A percentile compares a stretch with the other conserved stretches of the same genome.
Conservation (phyloP, 2,113 vertebrate species). For the Chloropsis cyanopogon region DNA sequence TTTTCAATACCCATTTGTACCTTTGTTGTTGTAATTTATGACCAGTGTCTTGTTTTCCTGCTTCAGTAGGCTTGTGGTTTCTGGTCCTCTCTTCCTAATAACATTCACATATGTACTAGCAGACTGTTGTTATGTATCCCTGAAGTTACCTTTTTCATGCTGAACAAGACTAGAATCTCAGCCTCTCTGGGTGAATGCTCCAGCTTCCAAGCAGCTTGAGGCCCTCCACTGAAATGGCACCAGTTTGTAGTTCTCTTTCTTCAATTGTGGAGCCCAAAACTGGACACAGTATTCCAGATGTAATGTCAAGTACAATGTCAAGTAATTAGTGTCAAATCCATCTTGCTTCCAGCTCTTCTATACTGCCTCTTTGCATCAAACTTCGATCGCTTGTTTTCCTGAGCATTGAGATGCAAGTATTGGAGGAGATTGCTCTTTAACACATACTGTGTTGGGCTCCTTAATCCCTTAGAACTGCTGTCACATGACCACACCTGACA, state of each 20-base stretch:
- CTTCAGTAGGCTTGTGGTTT: neutral
- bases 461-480: neutral
- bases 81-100: neutral
- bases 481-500: neutral
- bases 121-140: neutral
- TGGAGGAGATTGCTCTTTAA: neutral
- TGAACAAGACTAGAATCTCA: neutral
- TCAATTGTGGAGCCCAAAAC: neutral
- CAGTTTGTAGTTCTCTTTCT: neutral
- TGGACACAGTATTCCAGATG: neutral
- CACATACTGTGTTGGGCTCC: neutral
- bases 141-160: neutral
- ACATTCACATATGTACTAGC: rapidly evolving
- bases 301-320: neutral
- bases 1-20: neutral
- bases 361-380: neutral
- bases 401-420: neutral
- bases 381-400: neutral
- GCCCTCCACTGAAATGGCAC: neutral
- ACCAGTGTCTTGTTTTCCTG: neutral
- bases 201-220: neutral
- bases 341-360: neutral
- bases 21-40: neutral
- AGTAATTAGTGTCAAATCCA: neutral
- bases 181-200: neutral